Percentiles rank a stretch among this genome's conserved stretches.
Evolutionary conservation across 1,140 invertebrate genomes (phyloP).

Genomic region (Anoplolepis gracilipes): DNA sequence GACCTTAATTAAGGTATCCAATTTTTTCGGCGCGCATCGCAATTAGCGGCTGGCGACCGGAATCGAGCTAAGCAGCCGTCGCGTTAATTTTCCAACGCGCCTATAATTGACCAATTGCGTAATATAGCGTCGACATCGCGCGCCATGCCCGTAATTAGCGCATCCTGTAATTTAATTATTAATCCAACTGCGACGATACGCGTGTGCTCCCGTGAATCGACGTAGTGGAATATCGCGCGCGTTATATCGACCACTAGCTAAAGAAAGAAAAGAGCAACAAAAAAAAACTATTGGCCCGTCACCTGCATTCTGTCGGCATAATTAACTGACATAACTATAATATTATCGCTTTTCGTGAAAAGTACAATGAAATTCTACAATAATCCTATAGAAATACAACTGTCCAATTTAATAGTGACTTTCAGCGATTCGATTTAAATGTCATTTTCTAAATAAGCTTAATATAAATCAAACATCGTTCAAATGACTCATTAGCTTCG

Average conservation of each 20-base stretch:
- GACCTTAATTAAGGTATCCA: constrained; percentile 9
- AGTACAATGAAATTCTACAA: not conserved
- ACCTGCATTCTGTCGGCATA: constrained; percentile 21
- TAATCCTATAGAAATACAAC: not conserved
- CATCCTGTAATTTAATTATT: constrained; percentile 71
- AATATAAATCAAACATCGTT: constrained; percentile 20
- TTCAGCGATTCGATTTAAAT: constrained; percentile 22
- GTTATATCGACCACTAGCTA: constrained; percentile 53
- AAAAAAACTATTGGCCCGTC: constrained; percentile 65
- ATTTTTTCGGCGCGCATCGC: not conserved
- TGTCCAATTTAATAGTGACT: constrained; percentile 26
- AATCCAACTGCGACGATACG: constrained; percentile 69
- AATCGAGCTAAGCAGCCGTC: constrained; percentile 37
- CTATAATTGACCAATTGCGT: constrained; percentile 44
- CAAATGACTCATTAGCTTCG: constrained; percentile 7
- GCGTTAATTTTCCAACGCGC: constrained; percentile 46
- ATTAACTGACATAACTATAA: constrained; percentile 51
- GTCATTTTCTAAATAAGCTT: constrained; percentile 38
- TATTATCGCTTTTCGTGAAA: constrained; percentile 5
- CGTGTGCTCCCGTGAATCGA: constrained; percentile 27
- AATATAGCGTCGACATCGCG: constrained; percentile 32
- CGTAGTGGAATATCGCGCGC: constrained; percentile 61
- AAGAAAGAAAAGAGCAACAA: not conserved
- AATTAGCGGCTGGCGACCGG: constrained; percentile 8
- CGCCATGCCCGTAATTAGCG: constrained; percentile 62